Evolutionary conservation across 2,888 invertebrate genomes (phyloP), one percentile per base, ranked within the genome.

Genomic region (Tyria jacobaeae): DNA sequence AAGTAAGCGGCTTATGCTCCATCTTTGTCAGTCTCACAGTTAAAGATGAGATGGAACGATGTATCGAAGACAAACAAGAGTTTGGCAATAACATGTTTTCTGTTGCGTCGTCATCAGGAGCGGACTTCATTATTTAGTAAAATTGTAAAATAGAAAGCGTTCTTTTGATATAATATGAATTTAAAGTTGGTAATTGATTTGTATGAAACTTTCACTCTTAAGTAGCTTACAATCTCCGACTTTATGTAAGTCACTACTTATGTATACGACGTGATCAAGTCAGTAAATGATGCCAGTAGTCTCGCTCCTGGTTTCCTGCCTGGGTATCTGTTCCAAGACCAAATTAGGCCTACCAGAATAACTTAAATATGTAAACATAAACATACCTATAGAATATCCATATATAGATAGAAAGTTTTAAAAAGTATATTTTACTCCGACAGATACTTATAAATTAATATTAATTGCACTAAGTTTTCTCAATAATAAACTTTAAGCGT

Each of bases 11-110:
- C 54, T 59, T 62, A 61, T 69, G 12, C 21, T 25, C 55, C 53
- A 44, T 70, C 75, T 64, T 69, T 71, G 60, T 75, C 65, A 56
- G 37, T 54, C 52, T 49, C 6, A 49, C 17, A 44, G 55, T 55
- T 49, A 62, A 31, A 60, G 34, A 39, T 55, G 77, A 63, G 66
- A 75, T 14, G 12, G 64, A 67, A 48, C 31, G 35, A 59, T 49
- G 57, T 66, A 58, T 71, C 60, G 58, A 41, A 63, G 61, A 62
- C 69, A 75, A 76, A 71, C 64, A 74, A 69, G 66, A 50, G 67
- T 77, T 75, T 69, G 34, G 75, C 75, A 77, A 77, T 54, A 71
- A 77, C 69, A 66, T 55, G 72, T 77, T 77, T 52, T 27, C 31
- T 55, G 44, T 39, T 39, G 35, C 7, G 41, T 52, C 53, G 61